Conservation (phyloP, 2,888 invertebrate genomes). For the Lasioglossum oenotherae region DNA sequence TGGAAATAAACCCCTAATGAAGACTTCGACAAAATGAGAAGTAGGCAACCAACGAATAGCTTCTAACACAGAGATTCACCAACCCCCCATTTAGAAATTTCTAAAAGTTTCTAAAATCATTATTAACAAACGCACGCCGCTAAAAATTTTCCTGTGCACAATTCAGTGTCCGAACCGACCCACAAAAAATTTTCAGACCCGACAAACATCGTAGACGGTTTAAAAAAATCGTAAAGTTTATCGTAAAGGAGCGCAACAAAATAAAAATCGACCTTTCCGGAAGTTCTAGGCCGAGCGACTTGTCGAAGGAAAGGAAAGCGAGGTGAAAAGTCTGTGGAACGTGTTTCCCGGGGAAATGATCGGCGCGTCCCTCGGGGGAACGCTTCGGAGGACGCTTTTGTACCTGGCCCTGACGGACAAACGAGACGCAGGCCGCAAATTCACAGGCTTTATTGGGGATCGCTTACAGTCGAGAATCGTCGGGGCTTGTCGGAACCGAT, state of each 20-base stretch:
- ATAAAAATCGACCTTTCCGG: background rate
- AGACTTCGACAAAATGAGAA: background rate
- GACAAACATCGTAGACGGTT: background rate
- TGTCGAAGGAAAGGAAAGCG: background rate
- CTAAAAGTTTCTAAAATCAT: background rate
- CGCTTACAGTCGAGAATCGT: slow-evolving; percentile 29
- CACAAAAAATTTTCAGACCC: background rate
- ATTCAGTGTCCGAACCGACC: background rate
- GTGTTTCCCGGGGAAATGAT: slow-evolving; percentile 13
- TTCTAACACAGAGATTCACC: too few relatives aligned
- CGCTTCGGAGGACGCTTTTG: slow-evolving; percentile 35
- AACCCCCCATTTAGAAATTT: too few relatives aligned
- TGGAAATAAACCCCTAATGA: background rate
- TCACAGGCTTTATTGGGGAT: slow-evolving; percentile 41
- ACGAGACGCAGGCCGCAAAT: slow-evolving; percentile 46
- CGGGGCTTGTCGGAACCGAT: slow-evolving; percentile 15
- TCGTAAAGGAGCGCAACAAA: too few relatives aligned
- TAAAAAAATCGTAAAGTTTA: background rate
- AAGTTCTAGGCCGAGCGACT: background rate
- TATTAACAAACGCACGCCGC: background rate
- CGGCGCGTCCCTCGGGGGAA: background rate
- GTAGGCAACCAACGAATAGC: too few relatives aligned
- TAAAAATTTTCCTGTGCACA: background rate
- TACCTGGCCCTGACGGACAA: slow-evolving; percentile 41
- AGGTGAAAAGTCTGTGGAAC: background rate